phyloP scores from a whole-genome alignment of 2,113 vertebrate species.

The Rhegmatorhina hoffmannsi region DNA sequence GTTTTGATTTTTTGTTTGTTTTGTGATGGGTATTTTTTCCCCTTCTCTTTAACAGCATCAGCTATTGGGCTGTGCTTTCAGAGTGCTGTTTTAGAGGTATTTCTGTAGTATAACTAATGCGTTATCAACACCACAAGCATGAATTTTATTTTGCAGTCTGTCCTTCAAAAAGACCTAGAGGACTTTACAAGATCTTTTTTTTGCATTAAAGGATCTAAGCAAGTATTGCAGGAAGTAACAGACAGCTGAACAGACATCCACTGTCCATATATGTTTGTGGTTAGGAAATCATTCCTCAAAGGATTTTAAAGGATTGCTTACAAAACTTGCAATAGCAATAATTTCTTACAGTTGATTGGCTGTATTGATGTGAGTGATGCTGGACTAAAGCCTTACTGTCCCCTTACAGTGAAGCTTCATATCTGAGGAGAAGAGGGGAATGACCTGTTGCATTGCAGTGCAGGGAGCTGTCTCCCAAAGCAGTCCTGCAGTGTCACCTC shows the following conservation, averaged over 20 bases:
- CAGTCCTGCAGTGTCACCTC: neutral
- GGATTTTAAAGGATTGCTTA: neutral
- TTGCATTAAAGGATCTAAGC: neutral
- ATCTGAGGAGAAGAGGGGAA: neutral
- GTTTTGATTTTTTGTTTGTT: neutral
- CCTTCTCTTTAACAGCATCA: neutral
- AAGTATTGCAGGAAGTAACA: neutral
- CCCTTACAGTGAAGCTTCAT: neutral
- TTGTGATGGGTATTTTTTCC: neutral
- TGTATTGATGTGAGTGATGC: neutral
- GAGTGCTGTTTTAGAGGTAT: neutral
- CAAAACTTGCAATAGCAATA: neutral
- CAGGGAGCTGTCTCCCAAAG: neutral
- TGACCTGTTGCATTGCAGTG: neutral
- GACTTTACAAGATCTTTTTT: neutral
- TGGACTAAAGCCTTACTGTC: neutral
- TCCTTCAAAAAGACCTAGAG: neutral
- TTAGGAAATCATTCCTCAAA: neutral
- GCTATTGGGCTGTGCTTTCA: neutral
- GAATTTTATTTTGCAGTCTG: neutral
- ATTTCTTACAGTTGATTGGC: neutral
- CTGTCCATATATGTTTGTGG: neutral
- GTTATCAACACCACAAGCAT: neutral
- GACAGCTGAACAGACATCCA: neutral
- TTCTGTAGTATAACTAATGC: neutral